Conservation (phyloP, 2,113 vertebrate species). For the Xiphorhynchus elegans region DNA sequence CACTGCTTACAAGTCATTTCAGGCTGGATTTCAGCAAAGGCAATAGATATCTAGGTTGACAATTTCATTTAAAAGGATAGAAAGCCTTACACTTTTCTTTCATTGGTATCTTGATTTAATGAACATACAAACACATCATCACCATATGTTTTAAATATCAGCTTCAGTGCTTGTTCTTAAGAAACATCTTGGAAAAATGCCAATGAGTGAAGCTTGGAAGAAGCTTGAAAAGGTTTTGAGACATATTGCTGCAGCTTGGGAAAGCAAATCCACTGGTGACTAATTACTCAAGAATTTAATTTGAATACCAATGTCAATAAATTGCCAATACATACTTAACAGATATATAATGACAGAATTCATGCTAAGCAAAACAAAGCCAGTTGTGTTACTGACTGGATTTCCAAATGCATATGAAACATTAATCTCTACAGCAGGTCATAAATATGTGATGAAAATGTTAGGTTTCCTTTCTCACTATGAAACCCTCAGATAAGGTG, state of each 20-base stretch:
- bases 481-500: constrained; percentile 46
- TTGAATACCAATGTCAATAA: constrained; percentile 75
- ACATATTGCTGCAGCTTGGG: constrained; percentile 75
- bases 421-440: constrained; percentile 50
- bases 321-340: constrained; percentile 69
- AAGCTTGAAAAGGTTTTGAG: constrained; percentile 79
- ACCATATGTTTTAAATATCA: constrained; percentile 83
- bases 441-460: constrained; percentile 66
- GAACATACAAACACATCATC: constrained; percentile 81
- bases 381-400: background rate
- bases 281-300: constrained; percentile 77
- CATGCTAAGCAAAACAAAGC: constrained; percentile 37
- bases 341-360: constrained; percentile 49
- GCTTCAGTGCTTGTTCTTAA: constrained; percentile 74
- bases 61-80: constrained; percentile 83
- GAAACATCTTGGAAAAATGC: constrained; percentile 80
- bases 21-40: constrained; percentile 75
- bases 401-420: constrained; percentile 68
- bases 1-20: constrained; percentile 75
- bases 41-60: constrained; percentile 81
- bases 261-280: constrained; percentile 76
- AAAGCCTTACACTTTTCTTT: constrained; percentile 77
- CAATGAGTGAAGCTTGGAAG: constrained; percentile 75
- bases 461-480: constrained; percentile 31
- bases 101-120: constrained; percentile 83